Percentiles rank a stretch among this genome's conserved stretches.
phyloP scores from a whole-genome alignment of 2,113 vertebrate genomes.

The Tetrao urogallus region DNA sequence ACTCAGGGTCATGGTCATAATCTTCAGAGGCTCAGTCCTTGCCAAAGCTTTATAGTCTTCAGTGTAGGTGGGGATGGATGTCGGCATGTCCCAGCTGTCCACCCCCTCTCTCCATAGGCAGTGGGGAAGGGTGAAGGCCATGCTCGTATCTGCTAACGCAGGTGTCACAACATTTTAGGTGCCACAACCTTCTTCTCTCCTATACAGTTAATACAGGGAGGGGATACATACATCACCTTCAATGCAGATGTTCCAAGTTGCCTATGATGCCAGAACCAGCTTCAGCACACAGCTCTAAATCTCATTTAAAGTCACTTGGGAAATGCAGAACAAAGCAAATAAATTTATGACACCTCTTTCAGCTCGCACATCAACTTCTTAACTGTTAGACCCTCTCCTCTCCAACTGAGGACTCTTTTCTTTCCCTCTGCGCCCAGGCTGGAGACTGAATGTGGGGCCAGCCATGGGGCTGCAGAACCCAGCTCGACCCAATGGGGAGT shows the following conservation, averaged over 20 bases:
- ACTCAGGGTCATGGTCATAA: not conserved
- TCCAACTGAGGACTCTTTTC: not conserved
- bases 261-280: not conserved
- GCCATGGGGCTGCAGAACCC: not conserved
- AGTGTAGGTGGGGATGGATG: accelerated
- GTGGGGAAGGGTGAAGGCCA: not conserved
- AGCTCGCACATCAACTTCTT: not conserved
- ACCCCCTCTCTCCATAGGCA: not conserved
- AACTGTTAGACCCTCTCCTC: not conserved
- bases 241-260: not conserved
- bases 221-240: not conserved
- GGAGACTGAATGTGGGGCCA: not conserved
- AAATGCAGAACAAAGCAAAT: not conserved
- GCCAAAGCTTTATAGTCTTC: not conserved
- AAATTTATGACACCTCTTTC: not conserved
- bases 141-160: not conserved
- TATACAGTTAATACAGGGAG: not conserved
- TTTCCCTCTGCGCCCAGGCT: accelerated
- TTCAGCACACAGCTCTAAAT: not conserved
- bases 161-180: not conserved
- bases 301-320: not conserved
- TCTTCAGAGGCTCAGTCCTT: not conserved
- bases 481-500: not conserved
- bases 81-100: accelerated
- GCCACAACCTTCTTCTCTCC: not conserved